Base-by-base conservation (phyloP, 2,797 vertebrate species). In the Picus viridis region DNA sequence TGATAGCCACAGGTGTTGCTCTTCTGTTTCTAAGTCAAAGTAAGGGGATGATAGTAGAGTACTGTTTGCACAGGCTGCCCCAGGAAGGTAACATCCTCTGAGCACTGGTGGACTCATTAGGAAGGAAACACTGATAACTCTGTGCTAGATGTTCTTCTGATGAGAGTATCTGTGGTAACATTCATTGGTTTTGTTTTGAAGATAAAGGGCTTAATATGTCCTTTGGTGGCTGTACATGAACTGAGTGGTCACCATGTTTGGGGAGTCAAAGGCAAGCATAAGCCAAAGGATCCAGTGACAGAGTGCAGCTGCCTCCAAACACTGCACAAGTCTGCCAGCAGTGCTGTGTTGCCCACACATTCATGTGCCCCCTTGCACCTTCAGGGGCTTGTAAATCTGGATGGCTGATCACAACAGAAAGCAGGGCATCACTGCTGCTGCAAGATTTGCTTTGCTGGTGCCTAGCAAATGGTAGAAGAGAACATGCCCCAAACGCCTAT, bases 301-400 rank as follows among this genome's bases (percentile, higher is more conserved):
- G 30, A 43, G 68, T 3, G 13, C 32, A 30, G 72, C 57, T 73
- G 51, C 69, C 56, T 34, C 27, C 27, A 24, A 24, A 19, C 54
- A 24, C 39, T 11, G 49, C 1, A 4, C 3, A 6, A 5, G 17
- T 18, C 58, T 70, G 30, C n/a, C 43, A 23, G 64, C 34, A 45
- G 39, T 18, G 30, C 84, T 59, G 56, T 2, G 0, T 36, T 8
- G 19, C 27, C 19, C 9, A 1, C 0, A 4, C 11, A 6, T 23
- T 20, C 2, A 0, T 32, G 41, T 30, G 34, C 68, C 64, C 64
- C 3, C 0, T 10, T 57, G 29, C 45, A 76, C 26, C n/a, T 65
- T 32, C 2, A 0, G 16, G 32, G 43, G 12, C 34, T n/a, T 14
- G 30, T 45, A 76, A 56, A 9, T 68, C 16, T 16, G 72, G 49